phyloP scores from a whole-genome alignment of 2,797 vertebrate genomes.

The Bradypodion pumilum region DNA sequence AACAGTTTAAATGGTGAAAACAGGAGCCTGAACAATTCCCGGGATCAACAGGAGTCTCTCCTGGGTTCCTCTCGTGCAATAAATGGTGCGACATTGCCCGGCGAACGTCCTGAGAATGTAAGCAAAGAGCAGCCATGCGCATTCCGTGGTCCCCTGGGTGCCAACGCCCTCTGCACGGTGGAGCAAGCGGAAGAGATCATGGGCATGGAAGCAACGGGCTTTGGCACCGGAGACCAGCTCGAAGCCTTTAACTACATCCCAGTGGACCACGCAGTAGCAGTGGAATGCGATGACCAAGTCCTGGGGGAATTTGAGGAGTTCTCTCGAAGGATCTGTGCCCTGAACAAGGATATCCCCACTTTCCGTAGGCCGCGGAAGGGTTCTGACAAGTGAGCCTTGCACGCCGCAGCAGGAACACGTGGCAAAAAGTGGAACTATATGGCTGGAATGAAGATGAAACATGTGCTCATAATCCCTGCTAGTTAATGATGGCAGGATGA shows the following conservation, averaged over 20 bases:
- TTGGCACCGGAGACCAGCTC: constrained; percentile 79
- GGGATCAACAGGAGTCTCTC: constrained; percentile 44
- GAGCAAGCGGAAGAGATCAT: constrained; percentile 97
- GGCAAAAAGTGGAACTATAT: constrained; percentile 18
- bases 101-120: constrained; percentile 62
- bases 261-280: constrained; percentile 93
- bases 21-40: constrained; percentile 24
- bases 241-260: constrained; percentile 92
- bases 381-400: constrained; percentile 88
- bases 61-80: constrained; percentile 73
- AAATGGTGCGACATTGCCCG: constrained; percentile 70
- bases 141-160: constrained; percentile 31
- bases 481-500: constrained; percentile 66
- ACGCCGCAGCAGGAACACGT: constrained; percentile 5
- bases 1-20: constrained; percentile 67
- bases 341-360: constrained; percentile 93
- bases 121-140: constrained; percentile 34
- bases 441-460: constrained; percentile 68
- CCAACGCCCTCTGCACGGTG: constrained; percentile 85
- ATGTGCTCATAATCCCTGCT: constrained; percentile 87
- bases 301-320: constrained; percentile 97
- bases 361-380: constrained; percentile 93
- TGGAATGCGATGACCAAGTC: constrained; percentile 96
- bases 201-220: constrained; percentile 89
- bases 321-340: constrained; percentile 95